A percentile compares a stretch with the other conserved stretches of the same genome.
Evolutionary conservation across 2,113 vertebrate genomes (phyloP).

Genomic region (Hassar affinis): DNA sequence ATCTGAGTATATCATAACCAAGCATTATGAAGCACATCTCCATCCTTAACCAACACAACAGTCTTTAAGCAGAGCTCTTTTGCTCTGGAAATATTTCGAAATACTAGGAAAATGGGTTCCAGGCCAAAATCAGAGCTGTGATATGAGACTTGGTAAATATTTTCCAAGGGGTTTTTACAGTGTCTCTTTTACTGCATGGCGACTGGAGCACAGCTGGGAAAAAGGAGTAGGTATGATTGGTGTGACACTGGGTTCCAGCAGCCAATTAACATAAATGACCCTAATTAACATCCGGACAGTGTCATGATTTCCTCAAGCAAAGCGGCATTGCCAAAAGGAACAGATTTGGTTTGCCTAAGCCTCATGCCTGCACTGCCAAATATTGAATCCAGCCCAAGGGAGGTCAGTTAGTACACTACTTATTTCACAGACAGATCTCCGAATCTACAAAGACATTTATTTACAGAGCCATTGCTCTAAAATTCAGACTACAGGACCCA

Average conservation of each 20-base stretch:
- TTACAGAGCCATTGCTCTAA: neutral
- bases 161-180: slow-evolving; percentile 40
- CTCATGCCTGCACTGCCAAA: slow-evolving; percentile 7
- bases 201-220: slow-evolving; percentile 49
- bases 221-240: slow-evolving; percentile 44
- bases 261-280: slow-evolving; percentile 57
- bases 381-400: slow-evolving; percentile 52
- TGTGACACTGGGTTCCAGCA: slow-evolving; percentile 53
- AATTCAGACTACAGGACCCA: neutral
- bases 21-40: slow-evolving; percentile 2
- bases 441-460: neutral
- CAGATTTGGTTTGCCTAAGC: slow-evolving; percentile 28
- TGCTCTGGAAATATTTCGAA: slow-evolving; percentile 41
- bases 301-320: slow-evolving; percentile 52
- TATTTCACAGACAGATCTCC: slow-evolving; percentile 19
- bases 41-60: slow-evolving; percentile 1
- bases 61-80: slow-evolving; percentile 13
- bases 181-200: slow-evolving; percentile 38
- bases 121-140: slow-evolving; percentile 28
- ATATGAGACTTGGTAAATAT: slow-evolving; percentile 51
- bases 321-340: slow-evolving; percentile 44
- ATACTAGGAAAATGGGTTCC: slow-evolving; percentile 42
- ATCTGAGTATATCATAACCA: neutral
- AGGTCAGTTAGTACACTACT: slow-evolving; percentile 51
- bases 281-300: slow-evolving; percentile 61